Base-by-base conservation (phyloP, 2,797 vertebrate genomes). In the Enteromius anoplus region DNA sequence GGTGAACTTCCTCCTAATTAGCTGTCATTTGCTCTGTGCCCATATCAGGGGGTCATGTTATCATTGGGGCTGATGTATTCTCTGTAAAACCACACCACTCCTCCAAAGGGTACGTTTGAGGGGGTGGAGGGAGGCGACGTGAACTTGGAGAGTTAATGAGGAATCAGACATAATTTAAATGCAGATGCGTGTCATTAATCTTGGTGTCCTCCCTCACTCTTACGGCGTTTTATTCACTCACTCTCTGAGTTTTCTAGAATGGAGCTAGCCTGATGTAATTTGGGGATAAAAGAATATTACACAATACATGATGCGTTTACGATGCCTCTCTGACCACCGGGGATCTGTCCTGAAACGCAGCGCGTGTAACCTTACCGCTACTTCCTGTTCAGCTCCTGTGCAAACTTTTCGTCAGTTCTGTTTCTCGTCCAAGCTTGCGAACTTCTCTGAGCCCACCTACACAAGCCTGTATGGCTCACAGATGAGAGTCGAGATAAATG, bases 401-500 rank as follows among this genome's bases (percentile, higher is more conserved):
- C 64, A 69, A 85, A 83, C 70, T 81, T 40, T 73, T 77, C 82
- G 58, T 87, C 82, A 75, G 84, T 70, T 68, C 72, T 85, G 86
- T 78, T 88, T 87, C 75, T 78, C 75, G 40, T 83, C 82, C 87
- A 87, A 76, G 80, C 86, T 82, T 85, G 66, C 71, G 78, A 84
- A 79, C 80, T 82, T 87, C 82, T 87, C 71, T 80, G 53, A 84
- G 75, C 78, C 86, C 87, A 86, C 87, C 87, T 86, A 88, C 86
- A 88, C 87, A 85, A 70, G 85, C 73, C 78, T 81, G 78, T 85
- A 79, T 81, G 81, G 49, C 70, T 78, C 78, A 32, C 79, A 80
- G 84, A 87, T 85, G 75, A 85, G 87, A 84, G 75, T 80, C n/a
- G 75, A 88, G 87, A 88, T 87, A 85, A 78, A 86, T 86, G 80